Evolutionary conservation across 2,113 vertebrate species (phyloP).

Genomic region (Ceuthmochares aereus): DNA sequence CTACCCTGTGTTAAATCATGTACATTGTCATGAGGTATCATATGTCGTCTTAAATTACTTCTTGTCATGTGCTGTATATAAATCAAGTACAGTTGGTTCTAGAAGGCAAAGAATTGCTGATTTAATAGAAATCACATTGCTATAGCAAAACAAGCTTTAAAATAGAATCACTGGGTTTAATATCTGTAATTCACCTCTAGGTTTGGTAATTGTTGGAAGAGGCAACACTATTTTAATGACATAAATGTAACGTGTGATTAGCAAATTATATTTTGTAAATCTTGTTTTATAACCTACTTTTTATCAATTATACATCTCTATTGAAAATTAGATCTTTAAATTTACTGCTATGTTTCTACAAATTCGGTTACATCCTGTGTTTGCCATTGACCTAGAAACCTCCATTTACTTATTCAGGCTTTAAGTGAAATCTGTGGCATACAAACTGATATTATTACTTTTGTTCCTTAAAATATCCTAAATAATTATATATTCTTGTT

Average conservation of each 20-base stretch:
- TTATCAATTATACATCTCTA: not conserved
- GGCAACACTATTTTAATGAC: not conserved
- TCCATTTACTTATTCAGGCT: not conserved
- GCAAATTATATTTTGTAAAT: not conserved
- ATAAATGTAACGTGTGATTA: not conserved
- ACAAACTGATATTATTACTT: not conserved
- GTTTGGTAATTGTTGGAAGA: not conserved
- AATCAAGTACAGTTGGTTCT: conserved; percentile 47
- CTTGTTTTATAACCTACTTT: not conserved
- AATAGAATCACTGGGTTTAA: not conserved
- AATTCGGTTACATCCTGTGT: not conserved
- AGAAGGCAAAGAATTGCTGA: conserved; percentile 28
- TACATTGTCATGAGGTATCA: not conserved
- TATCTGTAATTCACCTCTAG: not conserved
- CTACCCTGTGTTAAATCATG: not conserved
- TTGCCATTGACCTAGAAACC: conserved; percentile 57
- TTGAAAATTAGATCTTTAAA: not conserved
- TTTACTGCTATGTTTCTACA: not conserved
- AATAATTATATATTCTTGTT: not conserved
- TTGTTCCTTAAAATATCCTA: not conserved
- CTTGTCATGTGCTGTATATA: not conserved
- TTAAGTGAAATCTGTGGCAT: not conserved
- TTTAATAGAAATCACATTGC: conserved; percentile 41
- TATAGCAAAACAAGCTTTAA: not conserved
- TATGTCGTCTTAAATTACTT: conserved; percentile 22